Base-by-base conservation (phyloP, 2,113 vertebrate genomes). In the Orthonyx spaldingii region DNA sequence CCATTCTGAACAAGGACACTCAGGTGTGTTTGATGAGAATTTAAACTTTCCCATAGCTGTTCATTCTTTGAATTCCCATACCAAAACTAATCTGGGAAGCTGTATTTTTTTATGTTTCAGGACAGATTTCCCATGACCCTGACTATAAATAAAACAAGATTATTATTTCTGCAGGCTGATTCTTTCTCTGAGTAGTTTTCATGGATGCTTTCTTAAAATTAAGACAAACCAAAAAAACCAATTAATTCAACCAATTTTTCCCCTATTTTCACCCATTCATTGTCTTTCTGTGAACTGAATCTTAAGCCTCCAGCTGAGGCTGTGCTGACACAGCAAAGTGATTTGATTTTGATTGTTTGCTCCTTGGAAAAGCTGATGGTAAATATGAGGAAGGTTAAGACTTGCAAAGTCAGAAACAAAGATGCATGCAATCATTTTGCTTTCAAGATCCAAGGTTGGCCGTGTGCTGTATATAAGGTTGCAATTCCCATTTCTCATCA, bases 111-210 rank as follows among this genome's bases (percentile, higher is more conserved):
- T 80, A 74, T 66, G 53, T 75, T 71, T 89, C 52, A 74, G 74
- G 83, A 88, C 52, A 92, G 60, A 84, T 94, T 97, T 97, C 96
- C 90, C 87, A 96, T 17, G 93, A 94, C 92, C 94, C 79, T 27
- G 56, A 84, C 96, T 97, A 96, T 95, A 94, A 97, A 97, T 96
- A 93, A 92, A 95, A 64, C 72, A 49, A 66, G 90, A 93, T 95
- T 94, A 93, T 93, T 96, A 92, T 95, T 94, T 95, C 83, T 95
- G 64, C 90, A 94, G 79, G 33, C 94, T 81, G 77, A 56, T 71
- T 86, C 68, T 92, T 94, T 94, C 76, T 77, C 80, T 71, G 42
- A 84, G 87, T 35, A 72, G 30, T 85, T 89, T 94, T 91, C 57
- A 44, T 56, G 84, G 72, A 66, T 75, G 27, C 35, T 81, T 80